phyloP scores from a whole-genome alignment of 2,888 invertebrate genomes.

The Zeuzera pyrina region DNA sequence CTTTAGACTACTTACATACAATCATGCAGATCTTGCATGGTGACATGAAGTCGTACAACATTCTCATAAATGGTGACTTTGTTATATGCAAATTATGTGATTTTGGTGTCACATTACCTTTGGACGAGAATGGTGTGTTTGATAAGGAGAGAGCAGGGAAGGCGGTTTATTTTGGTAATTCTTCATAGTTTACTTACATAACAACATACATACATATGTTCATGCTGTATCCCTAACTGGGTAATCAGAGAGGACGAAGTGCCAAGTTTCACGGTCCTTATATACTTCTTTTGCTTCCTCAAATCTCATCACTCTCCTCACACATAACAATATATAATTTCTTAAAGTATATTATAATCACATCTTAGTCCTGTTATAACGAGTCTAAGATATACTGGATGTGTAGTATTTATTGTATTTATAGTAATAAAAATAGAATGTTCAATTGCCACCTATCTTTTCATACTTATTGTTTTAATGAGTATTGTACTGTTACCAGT shows the following conservation, averaged over 20 bases:
- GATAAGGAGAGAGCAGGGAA: constrained; percentile 67
- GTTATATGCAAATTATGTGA: constrained; percentile 85
- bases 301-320: too few species aligned
- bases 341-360: constrained; percentile 2
- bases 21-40: constrained; percentile 82
- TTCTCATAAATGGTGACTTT: constrained; percentile 84
- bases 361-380: too few species aligned
- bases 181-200: neutral
- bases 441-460: too few species aligned
- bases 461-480: too few species aligned
- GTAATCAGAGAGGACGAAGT: too few species aligned
- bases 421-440: too few species aligned
- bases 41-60: constrained; percentile 88
- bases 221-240: too few species aligned
- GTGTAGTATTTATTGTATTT: too few species aligned
- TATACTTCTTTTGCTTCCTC: too few species aligned
- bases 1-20: constrained; percentile 84
- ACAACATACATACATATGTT: neutral
- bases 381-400: too few species aligned
- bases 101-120: constrained; percentile 85
- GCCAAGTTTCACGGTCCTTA: too few species aligned
- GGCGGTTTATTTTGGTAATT: constrained; percentile 73
- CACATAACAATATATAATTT: neutral
- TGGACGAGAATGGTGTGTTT: constrained; percentile 76
- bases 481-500: too few species aligned